Evolutionary conservation across 2,113 vertebrate genomes (phyloP), one percentile per base, ranked within the genome.

Genomic region (Seriola quinqueradiata): DNA sequence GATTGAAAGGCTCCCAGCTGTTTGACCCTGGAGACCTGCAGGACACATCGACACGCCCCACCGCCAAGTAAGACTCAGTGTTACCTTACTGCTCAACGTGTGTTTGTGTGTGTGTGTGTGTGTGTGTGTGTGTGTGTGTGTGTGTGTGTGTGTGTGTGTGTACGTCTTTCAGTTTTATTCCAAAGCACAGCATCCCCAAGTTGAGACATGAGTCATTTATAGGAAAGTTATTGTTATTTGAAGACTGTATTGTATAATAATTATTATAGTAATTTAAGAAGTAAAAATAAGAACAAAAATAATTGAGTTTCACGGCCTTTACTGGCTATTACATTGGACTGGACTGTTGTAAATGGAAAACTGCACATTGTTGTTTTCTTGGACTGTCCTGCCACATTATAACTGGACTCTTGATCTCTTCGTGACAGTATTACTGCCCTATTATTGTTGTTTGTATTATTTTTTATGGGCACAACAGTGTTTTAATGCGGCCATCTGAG

Each of bases 21-120:
- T 99, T 99, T 93, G 97, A 99, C 89, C 97, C 97, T 0, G 97
- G 96, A 92, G 97, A 99, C 92, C 96, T 99, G 28, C 98, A 98
- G 91, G 97, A 99, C 89, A 93, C 96, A 0, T 96, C 97, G 8
- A 96, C 94, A 91, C 95, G 95, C 83, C 95, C 93, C 83, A 88
- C 96, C 7, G 46, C 95, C 94, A 99, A 96, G 98, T 99, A 95
- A 97, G 97, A 93, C 54, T 19, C 52, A 4, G 38, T 70, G n/a
- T 70, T 42, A 19, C 40, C 28, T 75, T 25, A 14, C 28, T 25
- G 28, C 36, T 68, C 12, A 21, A 16, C 13, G 7, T 5, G 38
- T 70, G 44, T 65, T 21, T 59, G 38, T 40, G 42, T 70, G 25
- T 78, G 25, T 52, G 44, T 40, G 42, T 70, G 25, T 78, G 25